Evolutionary conservation across 2,888 invertebrate species (phyloP).

Genomic region (Schizaphis graminum): DNA sequence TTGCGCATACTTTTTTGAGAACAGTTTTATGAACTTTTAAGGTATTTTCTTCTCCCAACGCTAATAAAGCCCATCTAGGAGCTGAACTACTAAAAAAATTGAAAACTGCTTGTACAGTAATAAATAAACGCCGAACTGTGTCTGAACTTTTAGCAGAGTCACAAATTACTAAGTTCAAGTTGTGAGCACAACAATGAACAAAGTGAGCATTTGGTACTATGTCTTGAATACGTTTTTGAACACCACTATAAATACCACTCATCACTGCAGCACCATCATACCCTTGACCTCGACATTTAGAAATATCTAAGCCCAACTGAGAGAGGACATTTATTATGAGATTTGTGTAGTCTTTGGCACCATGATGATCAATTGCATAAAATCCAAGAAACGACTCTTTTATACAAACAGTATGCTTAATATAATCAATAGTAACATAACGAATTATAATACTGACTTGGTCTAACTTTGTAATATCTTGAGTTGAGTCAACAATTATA

Average conservation of each 20-base stretch:
- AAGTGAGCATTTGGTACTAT: not conserved
- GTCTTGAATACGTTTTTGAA: not conserved
- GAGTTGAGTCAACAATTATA: not conserved
- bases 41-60: not conserved
- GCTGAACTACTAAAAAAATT: not conserved
- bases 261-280: not conserved
- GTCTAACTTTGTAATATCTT: not conserved
- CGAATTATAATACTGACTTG: not conserved
- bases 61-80: conserved; percentile 32
- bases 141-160: not conserved
- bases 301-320: not conserved
- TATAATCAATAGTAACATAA: not conserved
- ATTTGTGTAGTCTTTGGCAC: too few species aligned
- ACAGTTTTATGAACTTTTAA: conserved; percentile 33
- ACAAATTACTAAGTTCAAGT: conserved; percentile 5
- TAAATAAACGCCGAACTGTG: not conserved
- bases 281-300: not conserved
- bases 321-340: too few species aligned
- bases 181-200: conserved; percentile 22
- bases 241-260: not conserved
- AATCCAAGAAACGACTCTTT: too few species aligned
- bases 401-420: too few species aligned
- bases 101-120: not conserved
- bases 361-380: too few species aligned
- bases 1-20: conserved; percentile 13